Evolutionary conservation across 2,797 vertebrate species (phyloP).

Genomic region (Morus bassanus): DNA sequence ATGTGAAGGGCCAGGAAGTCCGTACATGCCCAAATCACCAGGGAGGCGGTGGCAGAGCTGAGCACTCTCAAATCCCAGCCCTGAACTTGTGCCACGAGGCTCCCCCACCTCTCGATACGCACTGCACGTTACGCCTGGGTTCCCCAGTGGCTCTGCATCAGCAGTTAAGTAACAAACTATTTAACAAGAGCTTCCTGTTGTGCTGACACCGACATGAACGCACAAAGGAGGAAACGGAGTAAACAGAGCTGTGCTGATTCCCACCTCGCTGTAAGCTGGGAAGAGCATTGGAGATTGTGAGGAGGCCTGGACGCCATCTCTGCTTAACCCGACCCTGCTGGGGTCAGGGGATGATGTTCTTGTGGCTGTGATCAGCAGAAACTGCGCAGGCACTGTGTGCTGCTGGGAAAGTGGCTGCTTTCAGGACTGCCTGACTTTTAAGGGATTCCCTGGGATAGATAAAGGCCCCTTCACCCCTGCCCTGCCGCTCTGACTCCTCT

Average conservation of each 20-base stretch:
- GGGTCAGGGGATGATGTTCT: background rate
- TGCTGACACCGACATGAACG: background rate
- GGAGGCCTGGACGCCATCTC: background rate
- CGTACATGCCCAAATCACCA: accelerated
- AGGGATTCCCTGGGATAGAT: background rate
- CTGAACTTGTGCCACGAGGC: background rate
- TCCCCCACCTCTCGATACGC: accelerated
- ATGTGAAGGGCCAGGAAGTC: background rate
- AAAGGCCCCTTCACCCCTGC: background rate
- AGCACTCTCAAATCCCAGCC: background rate
- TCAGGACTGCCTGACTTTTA: background rate
- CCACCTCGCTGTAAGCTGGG: background rate
- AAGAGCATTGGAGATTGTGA: accelerated
- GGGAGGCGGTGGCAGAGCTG: background rate
- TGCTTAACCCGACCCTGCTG: background rate
- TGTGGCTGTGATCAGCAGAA: background rate
- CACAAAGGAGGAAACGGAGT: background rate
- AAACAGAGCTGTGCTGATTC: constrained; percentile 11
- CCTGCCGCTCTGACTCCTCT: accelerated
- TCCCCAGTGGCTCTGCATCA: background rate
- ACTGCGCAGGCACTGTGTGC: accelerated
- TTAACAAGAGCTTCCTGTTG: constrained; percentile 55
- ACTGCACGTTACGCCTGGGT: background rate
- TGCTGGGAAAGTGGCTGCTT: background rate
- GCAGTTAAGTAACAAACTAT: constrained; percentile 17